A percentile compares a stretch with the other conserved stretches of the same genome.
Evolutionary conservation across 2,113 vertebrate species (phyloP).

Genomic region (Bothrops jararaca): DNA sequence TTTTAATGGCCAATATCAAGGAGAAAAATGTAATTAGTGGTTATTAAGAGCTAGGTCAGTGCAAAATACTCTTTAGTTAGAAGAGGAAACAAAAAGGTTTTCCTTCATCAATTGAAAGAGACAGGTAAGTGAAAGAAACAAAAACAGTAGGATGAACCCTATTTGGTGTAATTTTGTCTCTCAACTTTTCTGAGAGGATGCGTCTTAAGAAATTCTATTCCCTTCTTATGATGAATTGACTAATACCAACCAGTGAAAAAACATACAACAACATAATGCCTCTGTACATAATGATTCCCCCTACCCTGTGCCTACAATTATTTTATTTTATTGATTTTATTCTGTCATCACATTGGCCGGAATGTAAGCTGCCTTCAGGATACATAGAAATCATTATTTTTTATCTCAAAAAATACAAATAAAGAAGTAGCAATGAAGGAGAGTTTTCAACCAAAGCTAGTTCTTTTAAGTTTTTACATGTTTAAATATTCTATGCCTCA

Average conservation of each 20-base stretch:
- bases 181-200: not conserved
- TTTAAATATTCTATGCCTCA: not conserved
- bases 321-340: not conserved
- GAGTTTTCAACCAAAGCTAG: not conserved
- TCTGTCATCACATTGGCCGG: not conserved
- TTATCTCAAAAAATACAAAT: not conserved
- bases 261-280: not conserved
- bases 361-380: not conserved
- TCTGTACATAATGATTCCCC: not conserved
- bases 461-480: not conserved
- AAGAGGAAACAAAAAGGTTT: not conserved
- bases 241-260: not conserved
- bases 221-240: not conserved
- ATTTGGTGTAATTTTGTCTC: not conserved
- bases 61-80: not conserved
- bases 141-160: not conserved
- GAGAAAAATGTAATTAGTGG: not conserved
- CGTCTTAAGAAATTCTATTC: not conserved
- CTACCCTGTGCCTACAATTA: not conserved
- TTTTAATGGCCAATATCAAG: not conserved
- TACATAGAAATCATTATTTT: not conserved
- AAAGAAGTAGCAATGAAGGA: not conserved
- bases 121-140: not conserved
- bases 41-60: not conserved
- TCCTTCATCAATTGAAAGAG: not conserved